Evolutionary conservation across 2,888 invertebrate genomes (phyloP).

Genomic region (Acanthosepion esculentum): DNA sequence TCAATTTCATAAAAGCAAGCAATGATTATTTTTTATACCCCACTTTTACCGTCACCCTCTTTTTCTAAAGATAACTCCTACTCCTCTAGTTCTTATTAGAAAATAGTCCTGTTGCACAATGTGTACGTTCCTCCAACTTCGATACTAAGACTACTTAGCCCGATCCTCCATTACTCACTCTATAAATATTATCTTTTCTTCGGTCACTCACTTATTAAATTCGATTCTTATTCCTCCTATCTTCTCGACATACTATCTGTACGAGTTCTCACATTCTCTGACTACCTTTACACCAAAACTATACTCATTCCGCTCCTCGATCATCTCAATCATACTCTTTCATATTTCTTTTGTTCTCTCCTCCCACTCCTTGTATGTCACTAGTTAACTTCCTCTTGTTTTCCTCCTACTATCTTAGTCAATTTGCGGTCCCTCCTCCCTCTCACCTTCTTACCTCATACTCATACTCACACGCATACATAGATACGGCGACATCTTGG

Average conservation of each 20-base stretch:
- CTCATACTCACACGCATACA: slow-evolving; percentile 1
- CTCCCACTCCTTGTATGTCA: background rate
- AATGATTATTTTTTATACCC: background rate
- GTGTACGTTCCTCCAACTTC: background rate
- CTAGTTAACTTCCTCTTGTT: background rate
- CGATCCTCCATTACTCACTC: background rate
- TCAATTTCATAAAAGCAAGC: too few relatives aligned
- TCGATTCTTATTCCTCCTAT: background rate
- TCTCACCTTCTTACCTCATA: background rate
- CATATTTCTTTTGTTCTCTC: background rate
- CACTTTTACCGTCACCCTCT: background rate
- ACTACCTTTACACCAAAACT: background rate
- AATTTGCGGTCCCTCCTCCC: background rate
- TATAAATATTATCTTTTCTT: background rate
- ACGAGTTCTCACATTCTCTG: background rate
- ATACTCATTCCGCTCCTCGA: background rate
- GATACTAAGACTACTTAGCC: background rate
- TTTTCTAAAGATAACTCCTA: background rate
- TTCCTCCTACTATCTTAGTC: background rate
- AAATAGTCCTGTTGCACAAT: background rate
- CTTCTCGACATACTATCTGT: too few relatives aligned
- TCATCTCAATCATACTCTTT: background rate
- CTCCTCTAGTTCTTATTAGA: background rate
- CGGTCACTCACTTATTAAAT: background rate
- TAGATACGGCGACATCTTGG: background rate